Evolutionary conservation across 2,113 vertebrate species (phyloP).

Genomic region (Apodemus sylvaticus): DNA sequence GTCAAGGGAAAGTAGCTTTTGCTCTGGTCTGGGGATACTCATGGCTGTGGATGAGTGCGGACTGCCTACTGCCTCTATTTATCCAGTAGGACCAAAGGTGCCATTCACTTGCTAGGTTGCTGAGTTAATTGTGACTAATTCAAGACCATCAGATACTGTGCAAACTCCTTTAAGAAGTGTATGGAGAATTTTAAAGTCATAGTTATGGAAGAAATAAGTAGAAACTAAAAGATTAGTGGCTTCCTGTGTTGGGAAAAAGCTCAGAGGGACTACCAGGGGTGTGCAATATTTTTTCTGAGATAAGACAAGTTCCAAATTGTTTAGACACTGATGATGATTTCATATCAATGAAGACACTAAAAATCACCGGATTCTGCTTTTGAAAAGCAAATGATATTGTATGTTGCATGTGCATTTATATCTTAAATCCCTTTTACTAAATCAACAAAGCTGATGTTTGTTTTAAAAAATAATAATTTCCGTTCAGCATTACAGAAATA

Average conservation of each 20-base stretch:
- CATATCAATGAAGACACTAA: neutral
- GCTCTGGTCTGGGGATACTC: neutral
- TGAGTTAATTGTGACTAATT: neutral
- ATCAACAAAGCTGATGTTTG: neutral
- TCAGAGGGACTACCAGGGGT: neutral
- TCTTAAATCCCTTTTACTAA: neutral
- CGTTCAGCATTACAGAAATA: neutral
- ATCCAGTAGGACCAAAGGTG: neutral
- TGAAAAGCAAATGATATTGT: neutral
- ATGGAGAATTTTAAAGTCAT: neutral
- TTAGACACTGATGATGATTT: neutral
- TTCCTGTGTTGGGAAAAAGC: neutral
- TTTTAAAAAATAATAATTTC: neutral
- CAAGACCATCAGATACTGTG: neutral
- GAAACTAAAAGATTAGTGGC: neutral
- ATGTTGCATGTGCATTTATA: neutral
- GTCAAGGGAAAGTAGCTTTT: neutral
- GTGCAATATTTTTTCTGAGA: neutral
- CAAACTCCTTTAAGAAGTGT: neutral
- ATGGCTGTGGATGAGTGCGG: rapidly evolving
- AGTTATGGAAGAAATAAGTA: neutral
- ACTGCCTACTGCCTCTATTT: too few relatives aligned
- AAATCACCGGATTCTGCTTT: too few relatives aligned
- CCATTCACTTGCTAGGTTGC: neutral
- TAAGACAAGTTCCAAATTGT: neutral